Evolutionary conservation across 2,113 vertebrate genomes (phyloP).

Genomic region (Eudyptes chrysolophus): DNA sequence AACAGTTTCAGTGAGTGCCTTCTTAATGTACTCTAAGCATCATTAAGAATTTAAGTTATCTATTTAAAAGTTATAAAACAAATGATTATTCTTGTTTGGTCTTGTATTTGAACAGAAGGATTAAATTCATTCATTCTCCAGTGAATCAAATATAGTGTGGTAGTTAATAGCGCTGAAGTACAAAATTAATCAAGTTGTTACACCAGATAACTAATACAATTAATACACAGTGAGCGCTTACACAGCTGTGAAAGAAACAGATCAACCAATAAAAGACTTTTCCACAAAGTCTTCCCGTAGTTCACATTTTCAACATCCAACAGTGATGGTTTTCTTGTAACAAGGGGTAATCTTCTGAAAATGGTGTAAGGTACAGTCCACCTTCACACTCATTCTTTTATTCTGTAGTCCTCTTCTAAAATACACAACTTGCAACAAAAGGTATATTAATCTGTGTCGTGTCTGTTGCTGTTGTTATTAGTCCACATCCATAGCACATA

Average conservation of each 20-base stretch:
- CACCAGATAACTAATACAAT: conserved; percentile 22
- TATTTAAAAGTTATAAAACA: conserved; percentile 53
- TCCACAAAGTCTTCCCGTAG: not conserved
- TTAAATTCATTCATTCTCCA: conserved; percentile 40
- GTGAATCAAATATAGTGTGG: not conserved
- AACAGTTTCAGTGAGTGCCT: not conserved
- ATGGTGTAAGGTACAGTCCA: not conserved
- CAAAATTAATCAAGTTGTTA: conserved; percentile 52
- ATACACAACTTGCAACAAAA: not conserved
- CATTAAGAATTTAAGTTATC: conserved; percentile 36
- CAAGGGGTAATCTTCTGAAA: not conserved
- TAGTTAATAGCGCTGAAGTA: conserved; percentile 49
- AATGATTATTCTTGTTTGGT: conserved; percentile 40
- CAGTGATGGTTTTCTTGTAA: not conserved
- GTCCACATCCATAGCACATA: rapidly evolving
- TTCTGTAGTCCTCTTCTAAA: not conserved
- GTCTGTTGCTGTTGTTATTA: not conserved
- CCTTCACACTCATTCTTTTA: not conserved
- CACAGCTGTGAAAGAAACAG: not conserved
- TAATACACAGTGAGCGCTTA: conserved; percentile 5
- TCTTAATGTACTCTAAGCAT: not conserved
- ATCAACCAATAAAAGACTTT: not conserved
- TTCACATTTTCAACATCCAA: not conserved
- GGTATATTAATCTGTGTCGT: rapidly evolving
- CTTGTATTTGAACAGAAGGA: conserved; percentile 40